These are phyloP conservation scores for Acyrthosiphon pisum DNA, from an alignment of 1,140 invertebrate genomes.

Conservation along the genomic window DNA sequence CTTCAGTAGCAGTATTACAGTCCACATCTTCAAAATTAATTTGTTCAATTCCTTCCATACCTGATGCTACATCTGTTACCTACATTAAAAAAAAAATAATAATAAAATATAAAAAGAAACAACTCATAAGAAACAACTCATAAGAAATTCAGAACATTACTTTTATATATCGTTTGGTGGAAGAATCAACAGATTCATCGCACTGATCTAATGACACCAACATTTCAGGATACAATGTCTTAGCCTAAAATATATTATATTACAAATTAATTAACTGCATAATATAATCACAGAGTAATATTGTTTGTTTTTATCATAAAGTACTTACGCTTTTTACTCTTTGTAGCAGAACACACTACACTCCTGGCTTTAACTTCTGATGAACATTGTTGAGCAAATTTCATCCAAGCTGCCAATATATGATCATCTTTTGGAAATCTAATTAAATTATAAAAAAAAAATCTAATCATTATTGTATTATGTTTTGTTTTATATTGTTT, in stretches of 20 bases:
- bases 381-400: slow-evolving; percentile 32
- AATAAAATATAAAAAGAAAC: background rate
- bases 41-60: background rate
- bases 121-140: no score
- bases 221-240: slow-evolving; percentile 31
- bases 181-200: background rate
- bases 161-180: background rate
- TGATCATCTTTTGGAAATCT: background rate
- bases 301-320: no score
- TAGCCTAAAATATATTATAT: slow-evolving; percentile 33
- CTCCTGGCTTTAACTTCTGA: slow-evolving; percentile 29
- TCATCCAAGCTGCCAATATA: slow-evolving; percentile 27
- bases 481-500: background rate
- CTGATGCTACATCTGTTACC: background rate
- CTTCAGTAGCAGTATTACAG: background rate
- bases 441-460: background rate
- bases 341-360: slow-evolving; percentile 27
- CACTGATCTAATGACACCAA: slow-evolving; percentile 39
- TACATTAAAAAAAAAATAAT: background rate
- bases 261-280: background rate
- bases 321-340: slow-evolving; percentile 25
- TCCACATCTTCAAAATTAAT: background rate
- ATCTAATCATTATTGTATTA: background rate
- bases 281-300: no score
- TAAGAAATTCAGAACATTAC: slow-evolving; percentile 15